Evolutionary conservation across 2,797 vertebrate genomes (phyloP), one percentile per base, ranked within the genome.

Genomic region (Euthynnus affinis): DNA sequence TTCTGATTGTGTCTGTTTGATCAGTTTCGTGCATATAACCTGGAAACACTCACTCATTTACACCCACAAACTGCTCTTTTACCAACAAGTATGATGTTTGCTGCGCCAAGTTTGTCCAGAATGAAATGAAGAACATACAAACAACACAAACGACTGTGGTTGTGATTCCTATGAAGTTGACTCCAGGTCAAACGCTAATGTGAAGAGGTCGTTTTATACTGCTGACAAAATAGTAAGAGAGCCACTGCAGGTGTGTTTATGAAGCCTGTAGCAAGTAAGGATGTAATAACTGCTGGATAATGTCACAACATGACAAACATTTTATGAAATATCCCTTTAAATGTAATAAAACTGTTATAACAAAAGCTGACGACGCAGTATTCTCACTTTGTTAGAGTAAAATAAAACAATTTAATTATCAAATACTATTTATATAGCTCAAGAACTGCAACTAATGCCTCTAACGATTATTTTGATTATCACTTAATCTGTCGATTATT

Each of bases 101-200:
- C 27, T 37, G 27, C 20, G 25, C 9, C 29, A 6, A 59, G 18
- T n/a, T 20, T 1, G 29, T 68, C 25, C 6, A 27, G 13, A 82
- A 82, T 75, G 56, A 14, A 78, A 86, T 80, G 74, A 78, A 76
- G n/a, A 51, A 29, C 3, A 83, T 37, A 37, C 71, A 73, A 81
- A 76, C 63, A 77, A 40, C 6, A 8, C n/a, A 66, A 5, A 55
- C 10, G 37, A 53, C 6, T 18, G 74, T 57, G 44, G 61, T 22
- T 59, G 58, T 81, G 78, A 78, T 12, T 57, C n/a, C 79, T 53
- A 53, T 60, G 63, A 77, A 49, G 15, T 40, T 17, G 40, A 74
- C 32, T 10, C 34, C 17, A 42, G 46, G 34, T 57, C 59, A 58
- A 55, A 62, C 40, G 56, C 5, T 20, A 49, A 49, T 20, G n/a